Evolutionary conservation across 1,140 invertebrate genomes (phyloP), one percentile per base, ranked within the genome.

Genomic region (Xylocopa sonorina): DNA sequence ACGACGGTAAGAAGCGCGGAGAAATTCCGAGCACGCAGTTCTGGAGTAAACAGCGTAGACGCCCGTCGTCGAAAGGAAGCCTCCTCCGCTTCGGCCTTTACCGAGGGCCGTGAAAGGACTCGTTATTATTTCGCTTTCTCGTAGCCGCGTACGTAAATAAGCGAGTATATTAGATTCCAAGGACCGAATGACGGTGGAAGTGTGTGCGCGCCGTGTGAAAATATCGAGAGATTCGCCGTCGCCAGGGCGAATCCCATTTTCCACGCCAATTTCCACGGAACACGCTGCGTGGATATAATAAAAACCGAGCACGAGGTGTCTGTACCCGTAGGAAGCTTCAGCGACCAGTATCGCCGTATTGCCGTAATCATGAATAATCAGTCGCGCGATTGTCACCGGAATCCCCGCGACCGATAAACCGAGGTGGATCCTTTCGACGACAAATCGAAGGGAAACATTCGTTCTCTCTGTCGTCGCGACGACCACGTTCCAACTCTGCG

Each of bases 1-100:
- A 34, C 12, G 9, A 21, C 3, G n/a, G n/a, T 6, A 46, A 7
- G 63, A 69, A 63, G 58, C 62, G 32, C 57, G 63, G 27, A 27
- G 62, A 58, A 81, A 87, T 89, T 89, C 87, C n/a, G 34, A 58
- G 71, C 88, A 88, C 88, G 88, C 75, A 82, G 79, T 53, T 46
- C 41, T 58, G 72, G 62, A 60, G 85, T 84, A 88, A 88, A 88
- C 87, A 89, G 78, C 69, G 73, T n/a, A n/a, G n/a, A 79, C 60
- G 80, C 6, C 46, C 10, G 29, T 18, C 63, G 69, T 69, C 38
- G 57, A 79, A 69, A 83, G 48, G 66, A 41, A n/a, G n/a, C n/a
- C n/a, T n/a, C 41, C 34, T 41, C 29, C 43, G 32, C 50, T 69
- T 43, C 14, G 63, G 55, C 55, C 51, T 55, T 63, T 55, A 29